A percentile compares a stretch with the other conserved stretches of the same genome.
phyloP scores from a whole-genome alignment of 2,797 vertebrate genomes.

The Lagocephalus sceleratus region DNA sequence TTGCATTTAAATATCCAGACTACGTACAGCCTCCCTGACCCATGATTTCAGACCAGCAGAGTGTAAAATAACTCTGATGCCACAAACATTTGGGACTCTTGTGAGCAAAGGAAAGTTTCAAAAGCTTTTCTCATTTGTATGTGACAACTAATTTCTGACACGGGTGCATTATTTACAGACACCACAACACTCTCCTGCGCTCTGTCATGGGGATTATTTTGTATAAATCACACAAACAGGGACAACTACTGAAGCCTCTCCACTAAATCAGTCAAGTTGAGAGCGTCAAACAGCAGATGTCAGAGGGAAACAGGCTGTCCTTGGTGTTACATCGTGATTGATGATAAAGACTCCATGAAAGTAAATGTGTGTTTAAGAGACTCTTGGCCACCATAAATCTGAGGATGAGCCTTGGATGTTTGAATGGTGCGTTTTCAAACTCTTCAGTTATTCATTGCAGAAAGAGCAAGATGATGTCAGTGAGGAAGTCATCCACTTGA shows the following conservation, averaged over 20 bases:
- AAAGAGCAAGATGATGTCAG: constrained; percentile 23
- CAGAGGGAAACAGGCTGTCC: constrained; percentile 61
- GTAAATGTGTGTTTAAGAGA: constrained; percentile 63
- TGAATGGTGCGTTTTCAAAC: constrained; percentile 19
- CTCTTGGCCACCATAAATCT: constrained; percentile 65
- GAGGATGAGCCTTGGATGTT: constrained; percentile 21
- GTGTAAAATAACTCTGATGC: too few relatives aligned
- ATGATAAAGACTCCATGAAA: constrained; percentile 59
- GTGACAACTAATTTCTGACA: too few relatives aligned
- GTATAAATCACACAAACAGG: constrained; percentile 5
- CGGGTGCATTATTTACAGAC: too few relatives aligned
- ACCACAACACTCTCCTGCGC: too few relatives aligned
- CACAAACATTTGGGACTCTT: too few relatives aligned
- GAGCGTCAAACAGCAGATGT: constrained; percentile 64
- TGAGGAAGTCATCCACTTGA: constrained; percentile 5
- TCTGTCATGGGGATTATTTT: too few relatives aligned
- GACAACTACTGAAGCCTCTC: constrained; percentile 20
- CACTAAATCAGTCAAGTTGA: constrained; percentile 58
- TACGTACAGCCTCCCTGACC: too few relatives aligned
- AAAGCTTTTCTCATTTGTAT: too few relatives aligned
- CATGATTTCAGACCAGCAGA: too few relatives aligned
- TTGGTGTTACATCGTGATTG: constrained; percentile 70
- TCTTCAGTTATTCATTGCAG: constrained; percentile 30
- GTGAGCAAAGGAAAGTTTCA: too few relatives aligned
- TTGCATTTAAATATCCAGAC: too few relatives aligned